Evolutionary conservation across 1,140 invertebrate genomes (phyloP), one percentile per base, ranked within the genome.

Genomic region (Micrasema minimum): DNA sequence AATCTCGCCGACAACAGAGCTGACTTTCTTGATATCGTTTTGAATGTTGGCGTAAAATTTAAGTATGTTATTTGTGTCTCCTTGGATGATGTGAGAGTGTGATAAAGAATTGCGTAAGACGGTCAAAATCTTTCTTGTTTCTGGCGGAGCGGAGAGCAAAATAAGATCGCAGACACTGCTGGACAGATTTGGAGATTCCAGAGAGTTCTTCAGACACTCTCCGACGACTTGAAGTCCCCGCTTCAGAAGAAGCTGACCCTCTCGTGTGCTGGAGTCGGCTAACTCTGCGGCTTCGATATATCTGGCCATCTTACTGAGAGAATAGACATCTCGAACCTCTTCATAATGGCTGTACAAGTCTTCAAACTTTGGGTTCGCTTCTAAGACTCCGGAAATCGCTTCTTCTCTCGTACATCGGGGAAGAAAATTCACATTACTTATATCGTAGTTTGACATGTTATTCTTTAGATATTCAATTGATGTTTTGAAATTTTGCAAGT

Each of bases 131-230:
- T 59, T 12, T 20, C 37, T 37, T 1, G 37, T 59, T 18, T 59
- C 37, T 9, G 11, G 2, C 2, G 55, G 55, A 2, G 55, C 55
- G 5, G 55, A 59, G 16, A 59, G 55, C 37, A 59, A 31, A 6
- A 59, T n/a, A 9, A 59, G 18, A 18, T 59, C 16, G 35, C 37
- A 37, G n/a, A 59, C 14, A 2, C 2, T 31, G 9, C 7, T 4
- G 2, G 55, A 59, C 35, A 59, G 2, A 16, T 59, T 59, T 16
- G 55, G 55, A 37, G 55, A 59, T 18, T 59, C 55, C 6, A 59
- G 16, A 9, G 55, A 37, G 37, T 38, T 37, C 37, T 59, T 59
- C 12, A 59, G 16, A 18, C 11, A 9, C 20, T 59, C 55, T 22
- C 55, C 55, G 1, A 59, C 37, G 11, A 38, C 16, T 20, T 59